Evolutionary conservation across 1,140 invertebrate species (phyloP), one percentile per base, ranked within the genome.

Genomic region (Eurosta solidaginis): DNA sequence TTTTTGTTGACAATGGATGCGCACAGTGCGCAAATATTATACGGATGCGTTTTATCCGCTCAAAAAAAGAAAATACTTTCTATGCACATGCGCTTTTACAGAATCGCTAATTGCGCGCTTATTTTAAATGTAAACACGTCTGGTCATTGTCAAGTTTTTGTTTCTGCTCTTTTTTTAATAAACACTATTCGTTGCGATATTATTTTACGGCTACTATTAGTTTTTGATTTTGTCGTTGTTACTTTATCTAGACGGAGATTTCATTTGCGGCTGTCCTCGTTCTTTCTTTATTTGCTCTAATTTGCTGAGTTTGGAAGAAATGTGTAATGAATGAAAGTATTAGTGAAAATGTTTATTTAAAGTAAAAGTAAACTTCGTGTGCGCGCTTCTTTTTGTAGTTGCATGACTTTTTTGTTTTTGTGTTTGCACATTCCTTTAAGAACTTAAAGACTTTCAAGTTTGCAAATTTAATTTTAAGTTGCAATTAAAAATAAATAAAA

Each of bases 111-210:
- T 68, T 68, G 59, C 59, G n/a, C n/a, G 59, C 59, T 68, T 68
- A 68, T 40, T 68, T 68, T 36, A 68, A 40, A 7, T 68, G n/a
- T 22, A 68, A 68, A 68, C 33, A 68, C n/a, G 59, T 40, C n/a
- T 68, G n/a, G 33, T 68, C 59, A 63, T 44, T 47, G 77, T 42
- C 77, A 74, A 78, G 77, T 78, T 78, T 44, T 68, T 36, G 10
- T 40, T 42, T 78, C 63, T 22, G 52, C 77, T 73, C 42, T 78
- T 59, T 74, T 29, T 63, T 59, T 40, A 77, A n/a, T 20, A 68
- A 6, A 45, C 45, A 29, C 1, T 20, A 54, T 77, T 77, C n/a
- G 33, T 42, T 63, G 17, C 44, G 45, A 20, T 45, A 25, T 59
- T 44, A 25, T 42, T 6, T 25, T 40, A 42, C 52, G 29, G 42